These are phyloP conservation scores for Drosophila sp. DNA, from an alignment of 1,140 invertebrate genomes.

Conservation along the genomic window DNA sequence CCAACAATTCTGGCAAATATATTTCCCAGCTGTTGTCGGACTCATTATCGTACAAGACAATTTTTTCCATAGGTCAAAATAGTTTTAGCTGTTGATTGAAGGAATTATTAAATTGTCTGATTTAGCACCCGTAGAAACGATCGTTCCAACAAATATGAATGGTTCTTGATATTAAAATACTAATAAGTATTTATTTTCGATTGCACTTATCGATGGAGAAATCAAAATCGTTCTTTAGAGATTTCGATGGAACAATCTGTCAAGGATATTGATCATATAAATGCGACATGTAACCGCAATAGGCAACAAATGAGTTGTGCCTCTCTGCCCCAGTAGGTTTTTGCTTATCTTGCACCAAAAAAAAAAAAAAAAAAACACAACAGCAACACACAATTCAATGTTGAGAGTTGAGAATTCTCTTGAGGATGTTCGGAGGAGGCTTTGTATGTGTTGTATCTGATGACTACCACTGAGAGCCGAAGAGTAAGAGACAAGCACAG, in stretches of 20 bases:
- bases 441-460: background rate
- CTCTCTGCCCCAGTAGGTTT: constrained; percentile 30
- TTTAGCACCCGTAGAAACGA: too few species aligned
- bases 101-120: too few species aligned
- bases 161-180: too few species aligned
- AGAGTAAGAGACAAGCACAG: constrained; percentile 25
- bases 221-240: too few species aligned
- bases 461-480: constrained; percentile 1
- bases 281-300: constrained; percentile 26
- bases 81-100: too few species aligned
- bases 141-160: too few species aligned
- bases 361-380: background rate
- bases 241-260: background rate
- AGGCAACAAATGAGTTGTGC: constrained; percentile 35
- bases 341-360: constrained; percentile 43
- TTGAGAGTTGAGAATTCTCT: constrained; percentile 55
- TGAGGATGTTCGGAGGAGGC: constrained; percentile 56
- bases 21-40: too few species aligned
- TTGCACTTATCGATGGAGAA: too few species aligned
- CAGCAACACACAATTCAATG: constrained; percentile 39
- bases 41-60: too few species aligned
- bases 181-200: too few species aligned
- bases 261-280: constrained; percentile 10
- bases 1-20: too few species aligned
- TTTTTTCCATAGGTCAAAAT: too few species aligned